Percentiles rank a stretch among this genome's conserved stretches.
Conservation (phyloP, 2,113 vertebrate species). For the Pungitius pungitius region DNA sequence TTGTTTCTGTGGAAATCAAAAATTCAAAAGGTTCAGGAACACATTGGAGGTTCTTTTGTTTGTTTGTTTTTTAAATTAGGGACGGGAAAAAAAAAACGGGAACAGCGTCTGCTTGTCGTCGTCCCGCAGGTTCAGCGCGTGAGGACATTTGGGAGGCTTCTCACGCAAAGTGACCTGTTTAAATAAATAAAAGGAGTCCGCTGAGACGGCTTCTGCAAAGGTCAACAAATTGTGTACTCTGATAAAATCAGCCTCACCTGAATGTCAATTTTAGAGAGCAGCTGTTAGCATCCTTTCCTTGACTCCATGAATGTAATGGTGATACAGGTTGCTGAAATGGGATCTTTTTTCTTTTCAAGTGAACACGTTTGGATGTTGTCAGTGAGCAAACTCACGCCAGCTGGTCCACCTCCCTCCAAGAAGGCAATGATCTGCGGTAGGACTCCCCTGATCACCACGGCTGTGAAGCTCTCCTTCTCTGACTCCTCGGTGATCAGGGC, state of each 20-base stretch:
- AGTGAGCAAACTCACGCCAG: constrained; percentile 86
- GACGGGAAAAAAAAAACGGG: too few species aligned
- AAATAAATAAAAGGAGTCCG: not conserved
- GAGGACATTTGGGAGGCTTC: constrained; percentile 80
- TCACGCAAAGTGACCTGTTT: constrained; percentile 87
- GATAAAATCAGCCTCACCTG: constrained; percentile 82
- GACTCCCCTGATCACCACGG: constrained; percentile 89
- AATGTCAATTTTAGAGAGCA: constrained; percentile 84
- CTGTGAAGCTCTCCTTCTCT: constrained; percentile 88
- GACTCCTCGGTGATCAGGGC: constrained; percentile 86
- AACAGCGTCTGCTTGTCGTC: constrained; percentile 93
- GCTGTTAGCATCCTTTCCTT: constrained; percentile 81
- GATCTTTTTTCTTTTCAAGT: not conserved
- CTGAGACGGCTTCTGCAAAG: not conserved
- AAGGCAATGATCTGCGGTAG: constrained; percentile 82
- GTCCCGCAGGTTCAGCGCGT: constrained; percentile 83
- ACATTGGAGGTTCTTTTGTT: too few species aligned
- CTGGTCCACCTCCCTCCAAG: constrained; percentile 88
- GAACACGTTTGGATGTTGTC: not conserved
- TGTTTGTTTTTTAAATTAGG: too few species aligned
- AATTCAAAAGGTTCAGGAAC: too few species aligned
- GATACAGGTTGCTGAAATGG: constrained; percentile 90
- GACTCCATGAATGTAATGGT: constrained; percentile 94
- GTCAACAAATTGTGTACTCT: too few species aligned
- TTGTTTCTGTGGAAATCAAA: too few species aligned